Percentiles rank a stretch among this genome's conserved stretches.
These are phyloP conservation scores for Umimayanthus kanabou DNA, from an alignment of 92 coral and sea anemone genomes.

Conservation along the genomic window DNA sequence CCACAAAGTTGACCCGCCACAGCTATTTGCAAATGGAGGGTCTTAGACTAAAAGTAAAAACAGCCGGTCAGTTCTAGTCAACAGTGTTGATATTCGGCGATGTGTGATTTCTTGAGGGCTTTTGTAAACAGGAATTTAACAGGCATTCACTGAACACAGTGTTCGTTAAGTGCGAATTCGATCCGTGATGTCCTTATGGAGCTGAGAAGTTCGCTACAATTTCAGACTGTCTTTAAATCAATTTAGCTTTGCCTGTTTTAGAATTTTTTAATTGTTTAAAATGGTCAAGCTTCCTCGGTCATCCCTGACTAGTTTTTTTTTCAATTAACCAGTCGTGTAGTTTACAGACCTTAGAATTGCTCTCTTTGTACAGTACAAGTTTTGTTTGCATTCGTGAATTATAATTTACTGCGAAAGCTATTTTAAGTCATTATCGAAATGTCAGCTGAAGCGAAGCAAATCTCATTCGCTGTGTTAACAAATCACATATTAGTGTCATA, in stretches of 20 bases:
- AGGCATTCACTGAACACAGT: neutral
- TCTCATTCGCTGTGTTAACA: constrained; percentile 12
- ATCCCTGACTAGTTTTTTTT: constrained; percentile 15
- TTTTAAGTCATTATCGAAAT: constrained; percentile 6
- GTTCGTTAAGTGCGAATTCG: neutral
- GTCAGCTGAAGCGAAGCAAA: constrained; percentile 27
- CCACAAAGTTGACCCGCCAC: neutral
- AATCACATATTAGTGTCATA: constrained; percentile 10
- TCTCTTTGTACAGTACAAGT: constrained; percentile 19
- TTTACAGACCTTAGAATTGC: constrained; percentile 24
- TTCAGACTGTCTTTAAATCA: neutral
- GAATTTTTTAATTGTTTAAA: neutral
- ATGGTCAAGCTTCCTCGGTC: neutral
- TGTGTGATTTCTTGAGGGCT: neutral
- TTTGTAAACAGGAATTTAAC: constrained; percentile 7
- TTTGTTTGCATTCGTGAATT: constrained; percentile 38
- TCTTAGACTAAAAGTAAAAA: neutral
- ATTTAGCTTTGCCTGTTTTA: neutral
- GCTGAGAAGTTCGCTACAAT: neutral
- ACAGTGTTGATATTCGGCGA: neutral
- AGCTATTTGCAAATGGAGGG: neutral
- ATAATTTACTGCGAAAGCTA: constrained; percentile 4
- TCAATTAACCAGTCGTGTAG: constrained; percentile 26
- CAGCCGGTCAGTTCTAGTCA: neutral
- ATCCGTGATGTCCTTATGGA: neutral